phyloP scores from a whole-genome alignment of 2,888 invertebrate genomes.

The Phrixothrix hirtus region DNA sequence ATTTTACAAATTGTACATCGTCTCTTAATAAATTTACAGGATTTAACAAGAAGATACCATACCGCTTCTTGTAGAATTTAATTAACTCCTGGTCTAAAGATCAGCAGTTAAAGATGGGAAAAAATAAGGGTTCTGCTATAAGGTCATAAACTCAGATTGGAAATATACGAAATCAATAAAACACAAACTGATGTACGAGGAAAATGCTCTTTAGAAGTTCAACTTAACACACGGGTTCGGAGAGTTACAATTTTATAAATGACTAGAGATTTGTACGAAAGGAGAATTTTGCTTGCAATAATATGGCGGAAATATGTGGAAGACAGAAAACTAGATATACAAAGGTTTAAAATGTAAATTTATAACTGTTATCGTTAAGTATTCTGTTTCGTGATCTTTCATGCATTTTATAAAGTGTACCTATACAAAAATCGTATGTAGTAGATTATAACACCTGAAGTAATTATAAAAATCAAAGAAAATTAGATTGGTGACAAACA shows the following conservation, averaged over 20 bases:
- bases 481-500: too few species aligned
- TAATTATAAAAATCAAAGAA: too few species aligned
- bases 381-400: too few species aligned
- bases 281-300: not conserved
- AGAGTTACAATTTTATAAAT: slow-evolving; percentile 5
- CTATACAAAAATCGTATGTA: too few species aligned
- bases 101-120: not conserved
- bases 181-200: not conserved
- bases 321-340: too few species aligned
- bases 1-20: not conserved
- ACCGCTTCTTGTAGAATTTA: not conserved
- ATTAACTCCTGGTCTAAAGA: not conserved
- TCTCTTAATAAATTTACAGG: not conserved
- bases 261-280: slow-evolving; percentile 1
- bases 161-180: not conserved
- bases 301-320: not conserved
- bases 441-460: too few species aligned
- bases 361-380: too few species aligned
- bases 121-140: not conserved
- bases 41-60: not conserved
- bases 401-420: too few species aligned
- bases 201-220: not conserved
- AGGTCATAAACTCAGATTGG: not conserved
- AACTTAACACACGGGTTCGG: not conserved
- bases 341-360: too few species aligned